Evolutionary conservation across 2,797 vertebrate species (phyloP).

Genomic region (Sylvia borin): DNA sequence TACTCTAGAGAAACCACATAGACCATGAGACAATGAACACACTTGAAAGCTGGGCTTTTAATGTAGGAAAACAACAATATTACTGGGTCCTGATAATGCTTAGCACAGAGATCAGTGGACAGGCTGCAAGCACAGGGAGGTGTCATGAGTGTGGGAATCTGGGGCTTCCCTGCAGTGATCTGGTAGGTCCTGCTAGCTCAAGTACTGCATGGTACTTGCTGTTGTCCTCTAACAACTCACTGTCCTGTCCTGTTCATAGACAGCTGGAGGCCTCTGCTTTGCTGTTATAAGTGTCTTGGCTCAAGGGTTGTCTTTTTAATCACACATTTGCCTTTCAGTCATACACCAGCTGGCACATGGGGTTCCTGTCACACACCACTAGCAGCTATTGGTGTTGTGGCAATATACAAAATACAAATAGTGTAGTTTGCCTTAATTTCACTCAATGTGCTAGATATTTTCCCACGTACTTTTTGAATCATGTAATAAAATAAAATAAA

Average conservation of each 20-base stretch:
- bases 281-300: neutral
- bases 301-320: neutral
- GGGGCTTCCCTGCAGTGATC: neutral
- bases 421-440: neutral
- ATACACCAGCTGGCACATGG: neutral
- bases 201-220: neutral
- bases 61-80: neutral
- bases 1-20: neutral
- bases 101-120: neutral
- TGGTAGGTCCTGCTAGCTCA: accelerated
- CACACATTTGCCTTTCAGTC: neutral
- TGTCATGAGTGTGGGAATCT: neutral
- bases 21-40: neutral
- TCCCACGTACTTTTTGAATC: neutral
- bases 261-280: neutral
- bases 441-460: neutral
- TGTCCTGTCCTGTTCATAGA: neutral
- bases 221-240: neutral
- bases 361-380: neutral
- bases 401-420: neutral
- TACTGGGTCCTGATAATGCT: neutral
- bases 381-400: neutral
- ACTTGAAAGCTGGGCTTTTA: neutral
- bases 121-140: neutral
- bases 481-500: neutral